Conservation (phyloP, 2,797 vertebrate genomes). For the Sphenopsis melanotis region DNA sequence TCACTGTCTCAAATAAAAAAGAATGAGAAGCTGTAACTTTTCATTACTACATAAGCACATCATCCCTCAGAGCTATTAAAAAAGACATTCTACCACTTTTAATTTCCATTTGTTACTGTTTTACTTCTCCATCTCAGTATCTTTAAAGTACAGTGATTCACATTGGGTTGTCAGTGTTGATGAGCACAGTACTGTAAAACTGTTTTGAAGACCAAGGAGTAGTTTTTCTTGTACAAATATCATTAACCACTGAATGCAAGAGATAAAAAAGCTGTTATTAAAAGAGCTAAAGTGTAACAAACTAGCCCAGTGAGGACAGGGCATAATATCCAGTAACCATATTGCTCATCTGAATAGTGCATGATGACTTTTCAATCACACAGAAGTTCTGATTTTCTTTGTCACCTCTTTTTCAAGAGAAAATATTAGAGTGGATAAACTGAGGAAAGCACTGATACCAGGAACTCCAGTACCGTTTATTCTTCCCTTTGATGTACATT, state of each 20-base stretch:
- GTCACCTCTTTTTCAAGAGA: neutral
- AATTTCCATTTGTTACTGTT: slow-evolving; percentile 27
- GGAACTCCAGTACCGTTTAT: neutral
- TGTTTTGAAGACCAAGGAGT: neutral
- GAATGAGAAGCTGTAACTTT: slow-evolving; percentile 24
- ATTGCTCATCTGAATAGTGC: neutral
- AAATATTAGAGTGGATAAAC: neutral
- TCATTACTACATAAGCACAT: slow-evolving; percentile 6
- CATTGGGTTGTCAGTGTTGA: neutral
- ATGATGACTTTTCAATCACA: neutral
- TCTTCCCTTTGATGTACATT: neutral
- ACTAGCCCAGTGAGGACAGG: neutral
- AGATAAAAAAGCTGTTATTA: neutral
- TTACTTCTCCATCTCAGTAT: neutral
- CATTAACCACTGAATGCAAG: neutral
- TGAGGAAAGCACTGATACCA: neutral
- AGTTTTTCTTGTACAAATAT: neutral
- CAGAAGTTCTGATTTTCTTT: neutral
- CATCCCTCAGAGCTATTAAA: neutral
- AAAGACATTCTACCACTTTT: neutral
- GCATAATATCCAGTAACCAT: neutral
- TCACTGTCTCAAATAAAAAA: slow-evolving; percentile 17
- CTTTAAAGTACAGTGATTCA: slow-evolving; percentile 1
- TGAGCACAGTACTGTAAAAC: neutral
- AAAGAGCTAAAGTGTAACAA: neutral